Conservation (phyloP, 2,113 vertebrate species). For the Abramis brama region DNA sequence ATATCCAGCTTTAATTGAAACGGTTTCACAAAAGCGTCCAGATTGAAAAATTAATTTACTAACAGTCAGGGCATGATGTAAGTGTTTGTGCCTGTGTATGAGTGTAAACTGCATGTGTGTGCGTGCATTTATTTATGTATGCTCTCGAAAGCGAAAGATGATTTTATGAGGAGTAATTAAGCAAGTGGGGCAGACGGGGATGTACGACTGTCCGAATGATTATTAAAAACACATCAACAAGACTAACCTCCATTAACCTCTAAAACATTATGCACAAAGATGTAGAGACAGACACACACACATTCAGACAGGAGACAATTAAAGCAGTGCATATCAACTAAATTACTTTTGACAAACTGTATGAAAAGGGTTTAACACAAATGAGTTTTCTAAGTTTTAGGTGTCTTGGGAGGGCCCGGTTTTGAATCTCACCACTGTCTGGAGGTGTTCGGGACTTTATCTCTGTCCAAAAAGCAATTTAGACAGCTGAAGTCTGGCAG, state of each 20-base stretch:
- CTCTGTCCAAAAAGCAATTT: slow-evolving; percentile 11
- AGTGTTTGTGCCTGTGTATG: slow-evolving; percentile 43
- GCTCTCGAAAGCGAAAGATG: slow-evolving; percentile 39
- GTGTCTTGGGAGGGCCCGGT: neutral
- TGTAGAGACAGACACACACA: neutral
- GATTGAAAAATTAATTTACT: slow-evolving; percentile 44
- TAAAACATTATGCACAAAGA: neutral
- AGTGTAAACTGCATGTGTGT: slow-evolving; percentile 12
- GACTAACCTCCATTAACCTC: slow-evolving; percentile 44
- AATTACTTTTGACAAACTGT: slow-evolving; percentile 21
- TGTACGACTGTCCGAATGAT: slow-evolving; percentile 28
- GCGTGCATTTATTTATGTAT: neutral
- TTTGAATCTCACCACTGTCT: neutral
- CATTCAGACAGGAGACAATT: slow-evolving; percentile 7
- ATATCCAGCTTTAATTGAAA: slow-evolving; percentile 41
- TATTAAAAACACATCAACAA: slow-evolving; percentile 51
- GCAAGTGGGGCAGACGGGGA: slow-evolving; percentile 30
- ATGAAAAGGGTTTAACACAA: neutral
- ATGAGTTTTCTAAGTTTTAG: neutral
- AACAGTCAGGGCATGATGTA: slow-evolving; percentile 32
- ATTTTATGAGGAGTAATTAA: slow-evolving; percentile 50
- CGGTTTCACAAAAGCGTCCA: slow-evolving; percentile 16
- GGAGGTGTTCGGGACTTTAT: neutral
- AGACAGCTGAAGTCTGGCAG: neutral
- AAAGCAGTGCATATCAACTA: neutral